Conservation (phyloP, 2,113 vertebrate genomes). For the Melospiza melodia region DNA sequence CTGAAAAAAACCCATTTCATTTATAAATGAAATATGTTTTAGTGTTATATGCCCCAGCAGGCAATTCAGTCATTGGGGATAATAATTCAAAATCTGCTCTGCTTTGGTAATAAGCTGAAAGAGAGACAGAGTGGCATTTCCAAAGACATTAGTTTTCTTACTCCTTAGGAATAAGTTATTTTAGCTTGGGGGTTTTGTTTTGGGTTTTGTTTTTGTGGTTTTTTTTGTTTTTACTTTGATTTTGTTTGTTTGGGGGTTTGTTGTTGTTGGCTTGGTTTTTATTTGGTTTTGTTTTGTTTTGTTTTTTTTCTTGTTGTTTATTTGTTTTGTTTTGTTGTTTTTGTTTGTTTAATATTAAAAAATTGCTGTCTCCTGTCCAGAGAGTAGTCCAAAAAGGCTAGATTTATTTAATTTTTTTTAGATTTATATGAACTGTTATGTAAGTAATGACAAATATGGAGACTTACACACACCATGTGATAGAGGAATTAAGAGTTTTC, state of each 20-base stretch:
- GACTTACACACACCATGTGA: not conserved
- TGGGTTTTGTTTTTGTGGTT: not conserved
- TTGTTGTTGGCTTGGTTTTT: not conserved
- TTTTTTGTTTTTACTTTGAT: not conserved
- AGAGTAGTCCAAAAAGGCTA: not conserved
- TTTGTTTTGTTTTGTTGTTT: not conserved
- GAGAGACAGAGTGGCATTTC: not conserved
- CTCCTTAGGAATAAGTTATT: slow-evolving; percentile 24
- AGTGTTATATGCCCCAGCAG: slow-evolving; percentile 48
- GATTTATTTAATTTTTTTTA: not conserved
- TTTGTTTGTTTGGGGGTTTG: not conserved
- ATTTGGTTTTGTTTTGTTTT: not conserved
- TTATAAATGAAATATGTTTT: slow-evolving; percentile 49
- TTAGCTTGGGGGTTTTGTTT: not conserved
- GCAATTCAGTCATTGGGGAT: slow-evolving; percentile 41
- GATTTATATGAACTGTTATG: not conserved
- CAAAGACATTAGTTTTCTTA: not conserved
- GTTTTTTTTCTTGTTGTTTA: not conserved
- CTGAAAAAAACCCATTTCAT: slow-evolving; percentile 2
- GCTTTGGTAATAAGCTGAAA: slow-evolving; percentile 34
- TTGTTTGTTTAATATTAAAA: not conserved
- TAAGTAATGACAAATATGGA: not conserved
- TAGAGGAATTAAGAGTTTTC: not conserved
- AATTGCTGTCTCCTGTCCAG: not conserved
- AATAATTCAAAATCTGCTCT: slow-evolving; percentile 44